Percentiles rank a stretch among this genome's conserved stretches.
These are phyloP conservation scores for Drosophila busckii DNA, from an alignment of 1,140 invertebrate genomes.

Conservation along the genomic window DNA sequence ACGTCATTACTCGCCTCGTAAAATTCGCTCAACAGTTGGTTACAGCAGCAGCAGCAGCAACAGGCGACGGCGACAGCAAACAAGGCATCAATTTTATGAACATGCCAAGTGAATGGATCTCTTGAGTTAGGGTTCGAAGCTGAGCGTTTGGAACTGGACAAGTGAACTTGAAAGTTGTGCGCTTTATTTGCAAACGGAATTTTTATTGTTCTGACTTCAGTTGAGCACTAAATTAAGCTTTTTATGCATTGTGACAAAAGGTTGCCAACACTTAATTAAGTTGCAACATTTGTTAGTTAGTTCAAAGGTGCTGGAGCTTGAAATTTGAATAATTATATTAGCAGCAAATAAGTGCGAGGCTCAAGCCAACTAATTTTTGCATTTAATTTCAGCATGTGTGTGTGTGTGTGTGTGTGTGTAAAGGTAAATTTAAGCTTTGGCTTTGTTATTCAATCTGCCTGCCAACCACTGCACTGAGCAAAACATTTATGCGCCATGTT, in stretches of 20 bases:
- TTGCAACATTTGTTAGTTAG: too few species aligned
- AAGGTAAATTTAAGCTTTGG: constrained; percentile 21
- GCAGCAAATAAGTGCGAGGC: too few species aligned
- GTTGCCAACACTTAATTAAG: too few species aligned
- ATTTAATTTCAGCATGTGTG: too few species aligned
- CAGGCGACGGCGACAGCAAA: constrained; percentile 56
- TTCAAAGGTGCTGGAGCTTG: too few species aligned
- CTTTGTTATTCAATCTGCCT: constrained; percentile 29
- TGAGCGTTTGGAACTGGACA: background rate
- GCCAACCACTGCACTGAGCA: constrained; percentile 15
- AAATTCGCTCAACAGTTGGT: constrained; percentile 73
- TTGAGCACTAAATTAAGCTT: constrained; percentile 53
- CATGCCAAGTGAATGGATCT: constrained; percentile 44
- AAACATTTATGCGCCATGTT: constrained; percentile 73
- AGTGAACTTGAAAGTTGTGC: constrained; percentile 52
- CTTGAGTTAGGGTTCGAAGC: constrained; percentile 16
- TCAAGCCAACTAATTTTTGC: too few species aligned
- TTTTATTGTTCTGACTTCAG: constrained; percentile 68
- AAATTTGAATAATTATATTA: too few species aligned
- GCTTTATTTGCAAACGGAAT: constrained; percentile 73
- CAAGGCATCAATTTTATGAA: constrained; percentile 53
- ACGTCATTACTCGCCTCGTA: constrained; percentile 77
- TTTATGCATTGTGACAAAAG: too few species aligned
- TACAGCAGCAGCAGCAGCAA: constrained; percentile 39
- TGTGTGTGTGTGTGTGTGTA: too few species aligned